Evolutionary conservation across 2,888 invertebrate genomes (phyloP), one percentile per base, ranked within the genome.

Genomic region (Hemithea aestivaria): DNA sequence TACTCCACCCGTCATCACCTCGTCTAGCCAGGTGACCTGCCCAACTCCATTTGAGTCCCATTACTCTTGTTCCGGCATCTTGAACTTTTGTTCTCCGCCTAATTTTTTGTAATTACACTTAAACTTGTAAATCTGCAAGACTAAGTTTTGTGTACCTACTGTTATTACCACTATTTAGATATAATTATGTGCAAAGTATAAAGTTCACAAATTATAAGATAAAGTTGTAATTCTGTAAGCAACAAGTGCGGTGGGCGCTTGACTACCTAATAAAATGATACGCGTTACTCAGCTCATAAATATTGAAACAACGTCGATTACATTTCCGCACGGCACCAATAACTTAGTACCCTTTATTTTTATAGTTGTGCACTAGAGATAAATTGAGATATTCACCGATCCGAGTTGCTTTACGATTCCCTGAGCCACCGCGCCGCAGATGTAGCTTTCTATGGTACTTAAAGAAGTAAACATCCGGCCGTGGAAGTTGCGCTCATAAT

Each of bases 401-500:
- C 47, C 51, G 46, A 48, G 43, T 42, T 51, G 60, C 62, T 78
- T 79, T 74, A 80, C 73, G 73, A 70, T 66, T 66, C 67, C 62
- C 64, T 59, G 56, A 58, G 57, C 62, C 58, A 62, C 58, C 61
- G 23, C 20, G n/a, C n/a, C 63, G 64, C 62, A 52, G 57, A 56
- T 60, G 58, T 66, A 69, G 73, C 81, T 81, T 81, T 81, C 82
- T 79, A 79, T 70, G 73, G 63, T 70, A 16, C 66, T 62, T 59
- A 58, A 58, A 66, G 61, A 69, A 59, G 73, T 67, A 76, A 80
- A 79, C 79, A 80, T 83, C 82, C 80, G 82, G 77, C 61, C 21
- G 10, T 10, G 20, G 23, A 7, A 16, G 24, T 25, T 21, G 25
- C 21, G 20, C 2, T 21, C 7, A 20, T 26, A 42, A 36, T 42